Conservation (phyloP, 2,797 vertebrate genomes). For the Hylomyscus alleni region DNA sequence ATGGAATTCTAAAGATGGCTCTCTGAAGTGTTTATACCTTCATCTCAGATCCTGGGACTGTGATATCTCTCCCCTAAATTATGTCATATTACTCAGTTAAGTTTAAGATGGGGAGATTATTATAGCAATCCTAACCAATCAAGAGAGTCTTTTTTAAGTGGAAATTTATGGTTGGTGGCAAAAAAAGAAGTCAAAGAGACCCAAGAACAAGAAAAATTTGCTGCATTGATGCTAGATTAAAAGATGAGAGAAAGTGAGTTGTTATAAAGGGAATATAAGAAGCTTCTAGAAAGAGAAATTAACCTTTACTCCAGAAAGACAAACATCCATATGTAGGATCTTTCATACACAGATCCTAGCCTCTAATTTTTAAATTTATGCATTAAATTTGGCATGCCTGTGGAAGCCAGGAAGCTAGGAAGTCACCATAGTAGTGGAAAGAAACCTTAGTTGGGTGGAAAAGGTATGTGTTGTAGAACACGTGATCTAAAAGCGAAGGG, state of each 20-base stretch:
- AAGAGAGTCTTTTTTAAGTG: neutral
- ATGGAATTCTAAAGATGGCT: neutral
- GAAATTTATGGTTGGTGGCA: constrained; percentile 27
- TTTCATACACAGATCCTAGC: neutral
- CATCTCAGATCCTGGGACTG: neutral
- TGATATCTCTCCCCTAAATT: constrained; percentile 6
- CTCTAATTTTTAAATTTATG: neutral
- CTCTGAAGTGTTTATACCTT: constrained; percentile 23
- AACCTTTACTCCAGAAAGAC: neutral
- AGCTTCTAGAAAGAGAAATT: neutral
- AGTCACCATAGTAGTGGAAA: neutral
- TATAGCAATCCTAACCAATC: constrained; percentile 17
- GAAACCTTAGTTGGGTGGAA: neutral
- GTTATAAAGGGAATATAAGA: neutral
- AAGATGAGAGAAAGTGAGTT: neutral
- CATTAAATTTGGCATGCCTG: neutral
- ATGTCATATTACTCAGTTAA: neutral
- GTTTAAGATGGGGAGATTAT: constrained; percentile 44
- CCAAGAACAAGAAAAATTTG: neutral
- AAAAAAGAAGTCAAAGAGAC: neutral
- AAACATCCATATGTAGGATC: neutral
- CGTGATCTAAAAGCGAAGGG: neutral
- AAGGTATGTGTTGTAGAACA: neutral
- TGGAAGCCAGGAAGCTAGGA: neutral
- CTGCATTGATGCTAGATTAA: neutral